Conservation (phyloP, 1,140 invertebrate genomes). For the Eupristina koningsbergeri region DNA sequence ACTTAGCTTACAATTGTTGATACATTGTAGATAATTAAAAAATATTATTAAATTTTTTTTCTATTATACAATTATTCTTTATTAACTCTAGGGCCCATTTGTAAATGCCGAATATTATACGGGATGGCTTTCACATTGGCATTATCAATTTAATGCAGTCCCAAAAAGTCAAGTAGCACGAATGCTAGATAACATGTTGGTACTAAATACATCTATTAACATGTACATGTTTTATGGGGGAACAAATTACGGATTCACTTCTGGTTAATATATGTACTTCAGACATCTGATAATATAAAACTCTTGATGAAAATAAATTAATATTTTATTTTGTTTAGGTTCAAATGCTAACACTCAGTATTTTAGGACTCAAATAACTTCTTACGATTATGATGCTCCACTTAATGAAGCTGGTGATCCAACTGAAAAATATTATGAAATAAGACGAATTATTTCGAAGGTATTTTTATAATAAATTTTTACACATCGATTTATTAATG, state of each 20-base stretch:
- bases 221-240: constrained; percentile 86
- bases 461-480: constrained; percentile 64
- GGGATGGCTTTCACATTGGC: constrained; percentile 91
- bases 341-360: constrained; percentile 74
- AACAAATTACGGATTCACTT: constrained; percentile 82
- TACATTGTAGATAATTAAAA: no score
- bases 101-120: constrained; percentile 94
- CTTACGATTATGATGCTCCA: constrained; percentile 91
- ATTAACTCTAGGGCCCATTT: constrained; percentile 76
- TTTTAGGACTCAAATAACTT: constrained; percentile 79
- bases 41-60: no score
- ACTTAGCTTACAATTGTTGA: no score
- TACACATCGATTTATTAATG: constrained; percentile 14
- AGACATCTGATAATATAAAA: not conserved
- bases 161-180: constrained; percentile 72
- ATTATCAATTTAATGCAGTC: constrained; percentile 77
- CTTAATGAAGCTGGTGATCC: constrained; percentile 87
- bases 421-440: constrained; percentile 85
- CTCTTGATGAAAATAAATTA: constrained; percentile 8
- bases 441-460: constrained; percentile 79
- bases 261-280: constrained; percentile 70
- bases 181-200: constrained; percentile 79
- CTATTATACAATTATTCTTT: not conserved
- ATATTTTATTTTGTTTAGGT: constrained; percentile 68
- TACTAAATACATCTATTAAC: constrained; percentile 82